These are phyloP conservation scores for Galagoides demidoff DNA, from an alignment of 2,797 vertebrate species.

Conservation along the genomic window DNA sequence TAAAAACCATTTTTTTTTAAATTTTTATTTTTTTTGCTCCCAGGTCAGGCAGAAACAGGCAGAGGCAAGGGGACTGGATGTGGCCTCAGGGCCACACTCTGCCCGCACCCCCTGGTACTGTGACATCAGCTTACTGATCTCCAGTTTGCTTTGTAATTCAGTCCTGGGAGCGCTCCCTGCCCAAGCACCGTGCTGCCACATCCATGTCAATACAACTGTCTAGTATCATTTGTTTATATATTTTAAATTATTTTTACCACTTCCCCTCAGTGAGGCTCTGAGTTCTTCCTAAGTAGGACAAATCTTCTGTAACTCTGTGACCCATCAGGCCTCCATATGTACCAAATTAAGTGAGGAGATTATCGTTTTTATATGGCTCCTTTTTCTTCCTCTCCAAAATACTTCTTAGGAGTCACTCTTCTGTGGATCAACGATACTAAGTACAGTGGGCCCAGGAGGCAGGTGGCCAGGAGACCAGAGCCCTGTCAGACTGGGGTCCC, in stretches of 20 bases:
- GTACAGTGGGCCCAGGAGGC: neutral
- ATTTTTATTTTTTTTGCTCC: neutral
- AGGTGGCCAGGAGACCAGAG: neutral
- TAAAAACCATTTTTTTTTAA: neutral
- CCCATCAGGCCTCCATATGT: neutral
- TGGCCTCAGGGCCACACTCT: neutral
- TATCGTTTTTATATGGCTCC: neutral
- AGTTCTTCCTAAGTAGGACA: neutral
- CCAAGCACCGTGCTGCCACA: neutral
- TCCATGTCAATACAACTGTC: neutral
- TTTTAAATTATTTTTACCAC: neutral
- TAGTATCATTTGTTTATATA: neutral
- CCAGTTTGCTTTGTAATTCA: neutral
- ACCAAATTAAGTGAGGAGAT: neutral
- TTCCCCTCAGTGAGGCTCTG: neutral
- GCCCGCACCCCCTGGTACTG: neutral
- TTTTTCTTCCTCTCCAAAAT: neutral
- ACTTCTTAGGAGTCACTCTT: conserved; percentile 35
- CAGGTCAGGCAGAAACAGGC: neutral
- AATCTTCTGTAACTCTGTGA: neutral
- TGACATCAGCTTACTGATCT: rapidly evolving
- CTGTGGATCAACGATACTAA: neutral
- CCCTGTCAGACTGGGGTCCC: neutral
- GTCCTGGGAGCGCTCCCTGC: neutral
- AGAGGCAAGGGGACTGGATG: too few species aligned